Conservation (phyloP, 2,113 vertebrate species). For the Cercocebus atys region DNA sequence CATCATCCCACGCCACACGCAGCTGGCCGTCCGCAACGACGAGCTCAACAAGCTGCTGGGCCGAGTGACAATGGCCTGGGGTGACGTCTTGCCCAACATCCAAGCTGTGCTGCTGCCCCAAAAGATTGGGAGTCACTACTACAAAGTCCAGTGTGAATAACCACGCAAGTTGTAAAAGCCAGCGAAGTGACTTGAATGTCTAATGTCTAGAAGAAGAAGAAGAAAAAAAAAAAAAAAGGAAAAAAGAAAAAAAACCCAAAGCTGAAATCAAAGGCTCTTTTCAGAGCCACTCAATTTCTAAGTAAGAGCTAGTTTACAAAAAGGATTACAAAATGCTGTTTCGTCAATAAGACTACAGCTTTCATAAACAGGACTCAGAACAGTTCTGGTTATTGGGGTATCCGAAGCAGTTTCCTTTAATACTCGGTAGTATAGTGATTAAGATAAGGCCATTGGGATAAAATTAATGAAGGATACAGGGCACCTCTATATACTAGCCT, state of each 20-base stretch:
- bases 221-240: too few species aligned
- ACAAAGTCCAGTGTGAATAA: background rate
- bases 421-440: background rate
- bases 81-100: background rate
- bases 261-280: constrained; percentile 5
- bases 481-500: background rate
- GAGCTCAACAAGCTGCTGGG: background rate
- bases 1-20: background rate
- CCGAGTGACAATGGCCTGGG: accelerated
- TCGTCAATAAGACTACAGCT: accelerated
- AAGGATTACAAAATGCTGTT: too few species aligned
- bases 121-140: background rate
- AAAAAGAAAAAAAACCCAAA: accelerated
- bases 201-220: accelerated
- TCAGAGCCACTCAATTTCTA: background rate
- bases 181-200: too few species aligned
- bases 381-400: background rate
- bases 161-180: accelerated
- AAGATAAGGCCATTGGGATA: background rate
- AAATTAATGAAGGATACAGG: background rate
- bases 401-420: background rate
- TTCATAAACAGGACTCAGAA: background rate
- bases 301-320: background rate
- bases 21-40: background rate
- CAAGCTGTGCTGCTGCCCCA: background rate